Base-by-base conservation (phyloP, 1,140 invertebrate species). In the Philaenus spumarius region DNA sequence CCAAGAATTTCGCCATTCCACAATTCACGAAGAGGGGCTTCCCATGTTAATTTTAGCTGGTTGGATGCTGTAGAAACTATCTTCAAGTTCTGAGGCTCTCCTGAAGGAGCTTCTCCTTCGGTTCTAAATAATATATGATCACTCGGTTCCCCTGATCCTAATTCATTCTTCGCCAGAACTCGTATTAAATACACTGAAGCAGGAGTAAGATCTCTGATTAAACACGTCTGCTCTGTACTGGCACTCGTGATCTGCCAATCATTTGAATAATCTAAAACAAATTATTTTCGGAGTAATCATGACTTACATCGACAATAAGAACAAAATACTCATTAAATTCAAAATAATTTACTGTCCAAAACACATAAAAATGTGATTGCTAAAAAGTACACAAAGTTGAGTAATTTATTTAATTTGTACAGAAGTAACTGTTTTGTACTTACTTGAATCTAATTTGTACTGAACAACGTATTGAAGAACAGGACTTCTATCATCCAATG, bases 401-500 rank as follows among this genome's bases (percentile, higher is more conserved):
- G 45, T 56, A 11, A 75, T 37, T 17, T 52, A 53, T 12, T 55
- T 55, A 4, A 55, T 39, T 5, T 59, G 61, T 19, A 66, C 55
- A 3, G 55, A 59, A 4, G 56, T 7, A 48, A 50, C 1, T 54
- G 23, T 1, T 63, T 45, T 0, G 54, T 59, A 37, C 40, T 34
- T 57, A 63, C 58, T 62, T 26, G 57, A 42, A 34, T 63, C 78
- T 66, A 78, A 77, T 69, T 81, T 82, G 67, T 81, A 81, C 62
- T 82, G 80, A 46, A 82, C 71, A 63, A 80, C 77, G 65, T 83
- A 85, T 50, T 77, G 78, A 50, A 78, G 75, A 62, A 85, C 78
- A 5, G 78, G 74, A 53, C 81, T 81, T 2, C 77, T 75, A 73
- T 71, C 72, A 60, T 66, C 75, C 58, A 75, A 76, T 30, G 79